These are phyloP conservation scores for Pachymerium ferrugineum DNA, from an alignment of 2,888 invertebrate species.

Conservation along the genomic window DNA sequence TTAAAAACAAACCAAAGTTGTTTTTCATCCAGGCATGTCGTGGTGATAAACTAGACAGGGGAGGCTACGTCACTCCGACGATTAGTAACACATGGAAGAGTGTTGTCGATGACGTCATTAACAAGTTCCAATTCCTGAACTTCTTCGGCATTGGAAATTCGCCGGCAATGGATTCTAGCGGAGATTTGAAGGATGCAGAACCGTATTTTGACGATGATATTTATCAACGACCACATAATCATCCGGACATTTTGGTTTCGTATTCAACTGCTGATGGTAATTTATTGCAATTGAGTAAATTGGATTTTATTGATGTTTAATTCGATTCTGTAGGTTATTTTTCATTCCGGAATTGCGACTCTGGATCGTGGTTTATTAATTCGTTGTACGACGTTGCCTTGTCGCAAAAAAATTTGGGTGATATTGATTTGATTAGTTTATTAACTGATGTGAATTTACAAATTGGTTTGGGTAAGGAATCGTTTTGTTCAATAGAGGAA, in stretches of 20 bases:
- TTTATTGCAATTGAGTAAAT: not conserved
- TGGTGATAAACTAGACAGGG: not conserved
- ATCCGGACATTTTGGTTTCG: not conserved
- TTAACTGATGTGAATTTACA: not conserved
- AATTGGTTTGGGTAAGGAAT: not conserved
- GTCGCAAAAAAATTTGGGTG: not conserved
- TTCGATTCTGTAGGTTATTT: not conserved
- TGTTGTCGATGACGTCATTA: not conserved
- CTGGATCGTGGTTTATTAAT: not conserved
- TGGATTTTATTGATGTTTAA: not conserved
- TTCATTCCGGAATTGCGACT: not conserved
- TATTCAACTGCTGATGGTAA: not conserved
- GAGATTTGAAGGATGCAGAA: no score
- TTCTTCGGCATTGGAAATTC: not conserved
- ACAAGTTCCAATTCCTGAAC: not conserved
- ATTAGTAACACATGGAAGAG: no score
- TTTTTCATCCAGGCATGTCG: not conserved
- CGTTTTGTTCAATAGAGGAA: not conserved
- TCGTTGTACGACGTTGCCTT: not conserved
- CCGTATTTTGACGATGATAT: not conserved
- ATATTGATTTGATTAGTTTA: not conserved
- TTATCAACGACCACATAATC: not conserved
- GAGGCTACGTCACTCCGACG: not conserved
- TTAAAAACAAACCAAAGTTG: not conserved
- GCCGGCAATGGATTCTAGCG: not conserved